phyloP scores from a whole-genome alignment of 2,797 vertebrate genomes.

The Sebastes glaucus region DNA sequence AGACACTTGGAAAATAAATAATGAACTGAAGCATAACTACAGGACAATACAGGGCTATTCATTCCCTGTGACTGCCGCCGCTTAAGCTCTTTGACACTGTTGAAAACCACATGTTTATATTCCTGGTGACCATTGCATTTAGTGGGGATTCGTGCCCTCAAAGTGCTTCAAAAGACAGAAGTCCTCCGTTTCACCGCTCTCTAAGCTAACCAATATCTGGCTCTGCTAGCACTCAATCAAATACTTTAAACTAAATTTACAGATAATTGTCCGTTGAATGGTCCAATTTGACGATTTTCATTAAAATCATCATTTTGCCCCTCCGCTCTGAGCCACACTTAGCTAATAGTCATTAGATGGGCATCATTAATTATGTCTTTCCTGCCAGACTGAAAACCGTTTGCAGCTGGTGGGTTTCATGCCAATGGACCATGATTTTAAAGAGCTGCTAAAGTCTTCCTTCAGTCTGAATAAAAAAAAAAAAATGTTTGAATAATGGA shows the following conservation, averaged over 20 bases:
- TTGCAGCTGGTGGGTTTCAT: slow-evolving; percentile 53
- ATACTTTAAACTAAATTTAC: slow-evolving; percentile 54
- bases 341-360: slow-evolving; percentile 71
- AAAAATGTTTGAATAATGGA: slow-evolving; percentile 24
- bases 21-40: slow-evolving; percentile 17
- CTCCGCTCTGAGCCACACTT: slow-evolving; percentile 58
- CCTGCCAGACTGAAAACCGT: slow-evolving; percentile 55
- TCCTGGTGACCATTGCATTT: not conserved
- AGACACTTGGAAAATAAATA: slow-evolving; percentile 25
- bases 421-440: slow-evolving; percentile 37
- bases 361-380: slow-evolving; percentile 71
- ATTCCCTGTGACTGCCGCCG: not conserved
- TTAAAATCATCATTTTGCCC: slow-evolving; percentile 65
- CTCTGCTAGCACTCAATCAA: slow-evolving; percentile 32
- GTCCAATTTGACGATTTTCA: slow-evolving; percentile 67
- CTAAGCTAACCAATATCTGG: slow-evolving; percentile 33
- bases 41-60: not conserved
- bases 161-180: not conserved
- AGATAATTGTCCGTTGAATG: slow-evolving; percentile 61
- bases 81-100: not conserved
- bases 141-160: not conserved
- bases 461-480: slow-evolving; percentile 27
- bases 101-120: not conserved
- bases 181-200: not conserved
- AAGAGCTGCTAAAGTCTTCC: slow-evolving; percentile 35